Base-by-base conservation (phyloP, 2,113 vertebrate species). In the Phalacrocorax carbo region DNA sequence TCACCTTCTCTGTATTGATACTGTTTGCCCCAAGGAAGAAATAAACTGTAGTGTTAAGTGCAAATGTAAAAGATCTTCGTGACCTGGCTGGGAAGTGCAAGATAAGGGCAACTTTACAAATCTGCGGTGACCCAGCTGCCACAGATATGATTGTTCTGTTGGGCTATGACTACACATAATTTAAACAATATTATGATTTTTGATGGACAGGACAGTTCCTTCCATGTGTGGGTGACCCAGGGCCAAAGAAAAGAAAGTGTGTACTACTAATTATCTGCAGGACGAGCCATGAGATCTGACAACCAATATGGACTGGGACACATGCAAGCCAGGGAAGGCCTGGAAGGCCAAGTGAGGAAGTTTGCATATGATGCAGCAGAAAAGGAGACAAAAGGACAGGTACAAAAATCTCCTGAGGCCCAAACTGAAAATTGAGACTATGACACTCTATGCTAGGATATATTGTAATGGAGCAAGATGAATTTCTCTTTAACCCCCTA, bases 321-420 rank as follows among this genome's bases (percentile, higher is more conserved):
- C 0, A 0, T 3, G 2, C 36, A 44, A 77, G 76, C n/a, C 36
- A 60, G 21, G 14, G 51, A 91, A 65, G 38, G 40, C 36, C 71
- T 72, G 25, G 38, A 62, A 88, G 60, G 57, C 30, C 52, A 76
- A 52, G 32, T 49, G 44, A 82, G 48, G 58, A 90, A 72, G 40
- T 62, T 36, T 57, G 46, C 1, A 0, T 48, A 66, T 86, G 82
- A 96, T 92, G 49, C 55, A 82, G 78, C 82, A 94, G 71, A 91
- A 95, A 86, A 91, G 25, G 66, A 93, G 42, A 76, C 26, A 91
- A 89, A 84, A 94, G 48, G 77, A 91, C 65, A 94, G 44, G 60
- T 71, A 91, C 60, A 85, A 79, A 87, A 87, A 76, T 27, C 40
- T 62, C 93, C 82, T 1, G 4, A 83, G 60, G 94, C 68, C 29